These are phyloP conservation scores for Centropristis striata DNA, from an alignment of 2,113 vertebrate species.

Conservation along the genomic window DNA sequence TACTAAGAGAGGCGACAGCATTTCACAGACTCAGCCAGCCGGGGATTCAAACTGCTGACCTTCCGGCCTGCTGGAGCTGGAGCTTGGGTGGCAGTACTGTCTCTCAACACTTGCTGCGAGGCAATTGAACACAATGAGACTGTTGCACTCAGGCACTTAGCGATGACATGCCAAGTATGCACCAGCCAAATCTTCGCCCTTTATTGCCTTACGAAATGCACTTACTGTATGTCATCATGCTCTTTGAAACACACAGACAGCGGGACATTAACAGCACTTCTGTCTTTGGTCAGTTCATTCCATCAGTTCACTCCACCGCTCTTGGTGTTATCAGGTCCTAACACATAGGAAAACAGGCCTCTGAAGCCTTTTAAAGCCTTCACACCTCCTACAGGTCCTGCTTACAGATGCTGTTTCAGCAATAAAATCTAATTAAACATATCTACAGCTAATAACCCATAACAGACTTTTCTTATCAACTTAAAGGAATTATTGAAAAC, in stretches of 20 bases:
- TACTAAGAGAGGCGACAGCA: background rate
- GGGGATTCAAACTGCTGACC: conserved; percentile 36
- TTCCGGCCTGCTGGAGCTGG: background rate
- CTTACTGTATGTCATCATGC: conserved; percentile 69
- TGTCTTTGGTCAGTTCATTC: conserved; percentile 65
- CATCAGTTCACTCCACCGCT: conserved; percentile 26
- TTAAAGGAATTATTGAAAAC: background rate
- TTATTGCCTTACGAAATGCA: conserved; percentile 65
- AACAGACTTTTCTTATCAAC: background rate
- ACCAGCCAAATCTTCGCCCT: conserved; percentile 62
- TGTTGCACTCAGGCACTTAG: conserved; percentile 50
- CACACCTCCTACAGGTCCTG: background rate
- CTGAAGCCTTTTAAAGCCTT: background rate
- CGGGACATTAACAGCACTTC: conserved; percentile 62
- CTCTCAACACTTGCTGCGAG: conserved; percentile 57
- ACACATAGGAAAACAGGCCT: conserved; percentile 13
- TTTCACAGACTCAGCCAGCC: background rate
- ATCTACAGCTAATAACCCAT: background rate
- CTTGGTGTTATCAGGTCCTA: conserved; percentile 17
- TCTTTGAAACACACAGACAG: conserved; percentile 59
- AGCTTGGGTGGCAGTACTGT: conserved; percentile 47
- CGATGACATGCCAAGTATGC: conserved; percentile 65
- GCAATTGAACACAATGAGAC: conserved; percentile 53
- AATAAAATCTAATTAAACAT: background rate
- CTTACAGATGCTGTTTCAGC: background rate